Percentiles rank a stretch among this genome's conserved stretches.
Evolutionary conservation across 2,888 invertebrate species (phyloP).

Genomic region (Hydrotaea cyrtoneurina): DNA sequence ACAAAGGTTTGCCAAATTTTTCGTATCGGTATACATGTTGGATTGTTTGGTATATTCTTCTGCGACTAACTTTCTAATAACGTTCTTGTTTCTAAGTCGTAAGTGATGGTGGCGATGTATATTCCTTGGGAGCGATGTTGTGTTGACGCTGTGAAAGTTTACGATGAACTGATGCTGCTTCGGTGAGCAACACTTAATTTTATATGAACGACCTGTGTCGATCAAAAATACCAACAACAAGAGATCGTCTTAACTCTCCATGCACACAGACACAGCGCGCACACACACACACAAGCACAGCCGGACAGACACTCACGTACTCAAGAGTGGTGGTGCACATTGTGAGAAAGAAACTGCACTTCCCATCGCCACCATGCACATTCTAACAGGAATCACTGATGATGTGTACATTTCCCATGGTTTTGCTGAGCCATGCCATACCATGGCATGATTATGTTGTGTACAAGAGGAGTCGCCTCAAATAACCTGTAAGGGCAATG

Average conservation of each 20-base stretch:
- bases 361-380: slow-evolving; percentile 74
- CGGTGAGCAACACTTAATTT: slow-evolving; percentile 77
- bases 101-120: slow-evolving; percentile 40
- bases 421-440: slow-evolving; percentile 64
- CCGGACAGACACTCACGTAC: slow-evolving; percentile 68
- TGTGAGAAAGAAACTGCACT: slow-evolving; percentile 74
- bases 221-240: slow-evolving; percentile 58
- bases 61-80: slow-evolving; percentile 47
- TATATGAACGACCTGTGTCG: slow-evolving; percentile 73
- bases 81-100: slow-evolving; percentile 25
- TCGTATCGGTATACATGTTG: slow-evolving; percentile 78
- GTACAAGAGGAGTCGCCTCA: slow-evolving; percentile 59
- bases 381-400: slow-evolving; percentile 78
- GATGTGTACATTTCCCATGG: slow-evolving; percentile 79
- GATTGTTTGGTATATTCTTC: slow-evolving; percentile 36
- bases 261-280: slow-evolving; percentile 42
- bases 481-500: slow-evolving; percentile 67
- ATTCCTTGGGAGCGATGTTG: slow-evolving; percentile 66
- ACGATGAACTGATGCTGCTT: slow-evolving; percentile 79
- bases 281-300: slow-evolving; percentile 34
- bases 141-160: slow-evolving; percentile 77
- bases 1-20: slow-evolving; percentile 73
- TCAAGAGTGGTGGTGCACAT: slow-evolving; percentile 53
- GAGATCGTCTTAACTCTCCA: slow-evolving; percentile 63
- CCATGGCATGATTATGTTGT: slow-evolving; percentile 4